Evolutionary conservation across 2,113 vertebrate genomes (phyloP).

Genomic region (Oreochromis aureus): DNA sequence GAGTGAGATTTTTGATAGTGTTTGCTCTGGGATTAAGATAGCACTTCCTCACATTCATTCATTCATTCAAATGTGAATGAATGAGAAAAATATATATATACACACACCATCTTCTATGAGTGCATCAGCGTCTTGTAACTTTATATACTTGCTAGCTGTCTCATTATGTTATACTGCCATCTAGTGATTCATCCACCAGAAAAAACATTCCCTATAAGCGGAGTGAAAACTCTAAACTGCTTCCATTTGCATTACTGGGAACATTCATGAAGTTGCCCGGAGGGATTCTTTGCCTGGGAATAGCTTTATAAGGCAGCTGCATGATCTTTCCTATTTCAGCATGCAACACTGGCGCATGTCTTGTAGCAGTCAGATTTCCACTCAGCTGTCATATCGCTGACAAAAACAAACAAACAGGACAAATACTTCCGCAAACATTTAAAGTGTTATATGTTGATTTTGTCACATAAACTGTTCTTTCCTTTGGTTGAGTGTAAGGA

Average conservation of each 20-base stretch:
- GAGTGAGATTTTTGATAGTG: conserved; percentile 9
- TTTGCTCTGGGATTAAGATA: conserved; percentile 60
- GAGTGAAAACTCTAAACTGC: not conserved
- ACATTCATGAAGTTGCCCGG: not conserved
- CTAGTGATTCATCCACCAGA: conserved; percentile 22
- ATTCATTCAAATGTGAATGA: conserved; percentile 29
- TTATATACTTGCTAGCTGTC: not conserved
- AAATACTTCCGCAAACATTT: not conserved
- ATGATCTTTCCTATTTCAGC: not conserved
- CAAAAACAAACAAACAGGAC: not conserved
- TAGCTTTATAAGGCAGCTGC: not conserved
- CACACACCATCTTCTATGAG: not conserved
- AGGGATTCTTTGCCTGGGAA: not conserved
- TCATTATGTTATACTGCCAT: conserved; percentile 45
- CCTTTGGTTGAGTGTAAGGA: not conserved
- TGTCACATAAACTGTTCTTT: not conserved
- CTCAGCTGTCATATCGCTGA: not conserved
- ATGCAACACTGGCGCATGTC: not conserved
- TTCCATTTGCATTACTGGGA: not conserved
- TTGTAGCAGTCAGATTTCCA: not conserved
- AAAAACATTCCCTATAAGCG: not conserved
- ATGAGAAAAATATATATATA: not conserved
- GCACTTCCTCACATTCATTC: conserved; percentile 2
- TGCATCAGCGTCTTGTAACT: not conserved
- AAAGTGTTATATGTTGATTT: not conserved